phyloP scores from a whole-genome alignment of 2,888 invertebrate species.

The Apamea epomidion region DNA sequence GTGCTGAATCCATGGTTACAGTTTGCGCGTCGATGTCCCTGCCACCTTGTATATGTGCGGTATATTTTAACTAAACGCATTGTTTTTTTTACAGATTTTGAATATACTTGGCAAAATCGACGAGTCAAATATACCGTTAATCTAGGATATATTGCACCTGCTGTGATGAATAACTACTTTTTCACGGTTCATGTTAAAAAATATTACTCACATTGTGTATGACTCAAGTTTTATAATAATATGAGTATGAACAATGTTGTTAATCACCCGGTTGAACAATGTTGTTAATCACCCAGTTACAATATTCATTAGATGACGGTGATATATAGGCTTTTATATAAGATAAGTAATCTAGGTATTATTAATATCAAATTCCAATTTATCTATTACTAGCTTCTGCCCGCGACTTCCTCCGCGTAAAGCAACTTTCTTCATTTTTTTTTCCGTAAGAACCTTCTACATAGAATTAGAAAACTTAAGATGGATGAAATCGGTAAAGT shows the following conservation, averaged over 20 bases:
- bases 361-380: not conserved
- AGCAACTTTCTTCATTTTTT: too few species aligned
- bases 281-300: slow-evolving; percentile 14
- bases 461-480: too few species aligned
- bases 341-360: not conserved
- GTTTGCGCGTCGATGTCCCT: too few species aligned
- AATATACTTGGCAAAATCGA: not conserved
- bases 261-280: slow-evolving; percentile 10
- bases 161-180: not conserved
- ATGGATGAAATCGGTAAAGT: too few species aligned
- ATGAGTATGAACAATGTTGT: not conserved
- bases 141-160: not conserved
- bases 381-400: too few species aligned
- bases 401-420: too few species aligned
- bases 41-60: not conserved
- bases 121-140: not conserved
- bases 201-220: not conserved
- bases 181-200: not conserved
- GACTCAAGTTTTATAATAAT: not conserved
- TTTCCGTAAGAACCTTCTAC: too few species aligned
- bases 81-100: not conserved
- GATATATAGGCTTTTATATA: not conserved
- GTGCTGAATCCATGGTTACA: too few species aligned
- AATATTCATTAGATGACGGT: not conserved
- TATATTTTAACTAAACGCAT: not conserved